Evolutionary conservation across 1,140 invertebrate species (phyloP), one percentile per base, ranked within the genome.

Genomic region (Dreissena rostriformis): DNA sequence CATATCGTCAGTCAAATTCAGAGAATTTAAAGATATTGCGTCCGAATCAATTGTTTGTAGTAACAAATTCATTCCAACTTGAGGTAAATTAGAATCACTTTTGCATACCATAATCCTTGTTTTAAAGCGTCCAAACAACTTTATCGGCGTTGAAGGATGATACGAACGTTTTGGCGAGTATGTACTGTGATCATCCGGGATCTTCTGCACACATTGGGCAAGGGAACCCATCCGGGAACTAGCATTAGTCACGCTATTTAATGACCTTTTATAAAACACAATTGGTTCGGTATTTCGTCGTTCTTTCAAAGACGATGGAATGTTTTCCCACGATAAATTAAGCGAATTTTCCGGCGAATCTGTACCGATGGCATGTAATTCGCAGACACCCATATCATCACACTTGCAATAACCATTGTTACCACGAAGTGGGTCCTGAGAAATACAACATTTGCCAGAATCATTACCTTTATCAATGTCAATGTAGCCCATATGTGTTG

Each of bases 301-400:
- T 15, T 82, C 80, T n/a, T 82, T 82, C 71, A 61, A 82, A 67
- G 72, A 70, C 28, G 68, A 82, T 6, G 80, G 80, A n/a, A 75
- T 73, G 66, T 82, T 82, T 19, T 82, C 80, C 80, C 80, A 82
- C 15, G 80, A 82, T 28, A 82, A 75, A 65, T 72, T 82, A 17
- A 82, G 19, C 4, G 80, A 82, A 52, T 72, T 74, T 26, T 61
- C 80, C 19, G 61, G 71, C 17, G 80, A 82, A 53, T 82, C 80
- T 63, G 75, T 82, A n/a, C 80, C 80, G 15, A 82, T 28, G 19
- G 71, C 61, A 68, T 82, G 80, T 15, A 65, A 26, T 2, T 29
- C 11, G 29, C 80, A 82, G 61, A 82, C 74, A 57, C 17, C 51
- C 15, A 63, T 63, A 15, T 63, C 75, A 17, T 72, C 80, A 82